A percentile compares a stretch with the other conserved stretches of the same genome.
phyloP scores from a whole-genome alignment of 2,888 invertebrate genomes.

The Rhorus exstirpatorius region DNA sequence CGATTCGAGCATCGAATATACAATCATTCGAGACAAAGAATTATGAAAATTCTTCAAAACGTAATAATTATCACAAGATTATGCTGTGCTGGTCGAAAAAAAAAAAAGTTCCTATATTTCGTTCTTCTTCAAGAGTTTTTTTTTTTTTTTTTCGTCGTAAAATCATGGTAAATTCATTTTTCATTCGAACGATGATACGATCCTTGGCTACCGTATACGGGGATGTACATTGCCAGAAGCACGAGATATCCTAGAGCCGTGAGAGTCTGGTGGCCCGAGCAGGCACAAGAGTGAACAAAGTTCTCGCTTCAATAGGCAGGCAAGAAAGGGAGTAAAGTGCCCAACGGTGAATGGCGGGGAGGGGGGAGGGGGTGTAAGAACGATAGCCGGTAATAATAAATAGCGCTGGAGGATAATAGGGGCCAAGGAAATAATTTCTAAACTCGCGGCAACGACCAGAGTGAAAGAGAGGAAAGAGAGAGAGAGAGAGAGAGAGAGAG shows the following conservation, averaged over 20 bases:
- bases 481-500: neutral
- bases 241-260: constrained; percentile 17
- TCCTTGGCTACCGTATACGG: constrained; percentile 2
- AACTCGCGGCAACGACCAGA: constrained; percentile 65
- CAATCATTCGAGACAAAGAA: too few species aligned
- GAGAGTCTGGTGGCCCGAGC: constrained; percentile 41
- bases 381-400: constrained; percentile 83
- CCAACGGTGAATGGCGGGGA: constrained; percentile 27
- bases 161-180: constrained; percentile 19
- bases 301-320: constrained; percentile 66
- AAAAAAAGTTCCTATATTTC: too few species aligned
- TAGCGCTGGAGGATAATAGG: constrained; percentile 78
- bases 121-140: too few species aligned
- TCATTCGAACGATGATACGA: neutral
- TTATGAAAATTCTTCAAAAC: too few species aligned
- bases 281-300: constrained; percentile 65
- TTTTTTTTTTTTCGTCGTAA: too few species aligned
- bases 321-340: constrained; percentile 34
- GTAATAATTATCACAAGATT: too few species aligned
- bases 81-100: too few species aligned
- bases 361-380: constrained; percentile 55
- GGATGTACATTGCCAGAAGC: constrained; percentile 17
- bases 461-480: constrained; percentile 10
- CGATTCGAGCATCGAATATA: too few species aligned
- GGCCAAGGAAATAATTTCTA: constrained; percentile 75